These are phyloP conservation scores for Machimus atricapillus DNA, from an alignment of 2,888 invertebrate genomes.

Conservation along the genomic window DNA sequence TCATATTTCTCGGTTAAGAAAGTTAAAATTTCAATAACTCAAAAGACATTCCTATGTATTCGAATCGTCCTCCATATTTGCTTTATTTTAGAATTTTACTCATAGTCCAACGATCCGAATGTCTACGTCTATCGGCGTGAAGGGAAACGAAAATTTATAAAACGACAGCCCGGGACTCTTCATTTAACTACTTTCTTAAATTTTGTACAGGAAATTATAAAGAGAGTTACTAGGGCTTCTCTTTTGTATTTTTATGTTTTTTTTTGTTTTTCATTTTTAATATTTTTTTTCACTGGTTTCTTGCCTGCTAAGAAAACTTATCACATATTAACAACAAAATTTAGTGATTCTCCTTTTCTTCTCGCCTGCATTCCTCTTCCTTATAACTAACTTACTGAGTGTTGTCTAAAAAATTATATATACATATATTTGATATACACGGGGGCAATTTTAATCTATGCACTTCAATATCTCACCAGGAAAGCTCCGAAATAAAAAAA, in stretches of 20 bases:
- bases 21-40: neutral
- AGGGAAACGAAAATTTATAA: neutral
- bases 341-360: neutral
- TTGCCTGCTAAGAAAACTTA: conserved; percentile 23
- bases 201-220: conserved; percentile 4
- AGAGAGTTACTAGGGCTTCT: neutral
- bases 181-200: neutral
- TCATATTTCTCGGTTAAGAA: neutral
- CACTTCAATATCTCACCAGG: too few species aligned
- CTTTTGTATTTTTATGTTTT: neutral
- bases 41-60: neutral
- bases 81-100: neutral
- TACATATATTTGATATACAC: neutral
- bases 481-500: too few species aligned
- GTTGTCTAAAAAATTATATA: conserved; percentile 31
- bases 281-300: neutral
- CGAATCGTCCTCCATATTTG: neutral
- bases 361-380: neutral
- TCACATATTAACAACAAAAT: conserved; percentile 28
- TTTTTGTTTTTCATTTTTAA: neutral
- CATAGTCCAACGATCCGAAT: neutral
- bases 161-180: neutral
- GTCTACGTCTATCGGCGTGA: neutral
- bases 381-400: conserved; percentile 16
- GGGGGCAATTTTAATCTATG: too few species aligned